phyloP scores from a whole-genome alignment of 1,140 invertebrate genomes.

The Zaprionus gabonicus region DNA sequence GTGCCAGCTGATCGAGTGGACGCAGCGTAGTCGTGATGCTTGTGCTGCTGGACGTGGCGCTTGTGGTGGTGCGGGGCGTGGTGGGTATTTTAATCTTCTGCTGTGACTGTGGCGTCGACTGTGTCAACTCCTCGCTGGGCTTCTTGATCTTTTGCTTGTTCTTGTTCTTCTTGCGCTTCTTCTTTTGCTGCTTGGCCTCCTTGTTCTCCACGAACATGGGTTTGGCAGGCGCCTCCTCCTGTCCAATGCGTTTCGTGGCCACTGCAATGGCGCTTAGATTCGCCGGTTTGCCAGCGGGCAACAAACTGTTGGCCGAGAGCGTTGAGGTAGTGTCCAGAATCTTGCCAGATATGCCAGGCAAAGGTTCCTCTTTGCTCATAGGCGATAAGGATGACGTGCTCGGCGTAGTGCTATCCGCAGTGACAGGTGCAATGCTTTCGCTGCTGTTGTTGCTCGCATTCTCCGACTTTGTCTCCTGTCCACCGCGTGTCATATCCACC shows the following conservation, averaged over 20 bases:
- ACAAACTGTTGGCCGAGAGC: constrained; percentile 67
- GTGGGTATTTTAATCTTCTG: constrained; percentile 75
- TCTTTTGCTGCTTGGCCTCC: constrained; percentile 80
- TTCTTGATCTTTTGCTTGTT: constrained; percentile 82
- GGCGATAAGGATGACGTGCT: neutral
- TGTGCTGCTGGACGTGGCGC: constrained; percentile 6
- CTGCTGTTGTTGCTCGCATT: constrained; percentile 55
- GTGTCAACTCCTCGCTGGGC: constrained; percentile 76
- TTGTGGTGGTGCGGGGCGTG: constrained; percentile 64
- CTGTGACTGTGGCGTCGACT: constrained; percentile 50
- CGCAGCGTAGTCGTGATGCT: constrained; percentile 34
- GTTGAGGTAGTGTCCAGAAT: constrained; percentile 54
- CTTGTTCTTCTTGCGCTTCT: constrained; percentile 71
- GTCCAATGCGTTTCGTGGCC: constrained; percentile 74
- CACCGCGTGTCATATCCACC: constrained; percentile 90
- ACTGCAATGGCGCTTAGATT: constrained; percentile 64
- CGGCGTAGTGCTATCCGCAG: constrained; percentile 14
- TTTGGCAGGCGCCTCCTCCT: constrained; percentile 57
- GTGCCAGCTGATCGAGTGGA: constrained; percentile 60
- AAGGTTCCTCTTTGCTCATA: constrained; percentile 29
- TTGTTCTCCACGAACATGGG: constrained; percentile 83
- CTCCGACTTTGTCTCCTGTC: constrained; percentile 71
- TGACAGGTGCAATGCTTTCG: constrained; percentile 48
- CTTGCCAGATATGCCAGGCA: constrained; percentile 65
- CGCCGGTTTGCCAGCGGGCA: constrained; percentile 70